Evolutionary conservation across 2,113 vertebrate genomes (phyloP), one percentile per base, ranked within the genome.

Genomic region (Telmatochromis sp.): DNA sequence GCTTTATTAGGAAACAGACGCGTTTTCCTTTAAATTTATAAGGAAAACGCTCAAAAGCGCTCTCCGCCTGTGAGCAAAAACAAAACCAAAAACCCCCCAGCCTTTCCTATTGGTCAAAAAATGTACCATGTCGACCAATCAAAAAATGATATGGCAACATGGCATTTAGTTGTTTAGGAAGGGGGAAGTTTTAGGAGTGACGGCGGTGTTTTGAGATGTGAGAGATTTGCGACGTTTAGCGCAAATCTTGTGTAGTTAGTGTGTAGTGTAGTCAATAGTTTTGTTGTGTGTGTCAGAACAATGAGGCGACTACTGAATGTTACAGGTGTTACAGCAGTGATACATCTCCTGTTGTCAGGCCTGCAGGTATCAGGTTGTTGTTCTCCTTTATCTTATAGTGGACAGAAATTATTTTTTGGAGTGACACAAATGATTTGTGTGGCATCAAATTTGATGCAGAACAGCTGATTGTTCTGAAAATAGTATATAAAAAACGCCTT

Each of bases 231-330:
- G 5, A 53, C 3, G 3, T 6, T 21, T 53, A 21, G 51, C 9
- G 1, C 51, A 53, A 21, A 53, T 53, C 51, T 53, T 53, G 51
- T 53, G 51, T 21, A 53, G n/a, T 21, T 21, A 21, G 51, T 21
- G n/a, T 53, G n/a, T 11, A 53, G 51, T 53, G 19, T 53, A 10
- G 50, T 4, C 50, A n/a, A 6, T 53, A 21, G 51, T 53, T 11
- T 53, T 0, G 51, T n/a, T 53, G 19, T 53, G 50, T 51, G 51
- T 21, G 19, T 3, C 19, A 53, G 5, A 10, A 53, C 9, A n/a
- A 10, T 3, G 3, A 53, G 50, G 19, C 9, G 0, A n/a, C 50
- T 53, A 0, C 9, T n/a, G 9, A n/a, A 10, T 51, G 50, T 9
- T 53, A 5, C 7, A 50, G 15, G 47, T 5, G 47, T 51, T 51